Evolutionary conservation across 2,888 invertebrate species (phyloP), one percentile per base, ranked within the genome.

Genomic region (Barypeithes pellucidus): DNA sequence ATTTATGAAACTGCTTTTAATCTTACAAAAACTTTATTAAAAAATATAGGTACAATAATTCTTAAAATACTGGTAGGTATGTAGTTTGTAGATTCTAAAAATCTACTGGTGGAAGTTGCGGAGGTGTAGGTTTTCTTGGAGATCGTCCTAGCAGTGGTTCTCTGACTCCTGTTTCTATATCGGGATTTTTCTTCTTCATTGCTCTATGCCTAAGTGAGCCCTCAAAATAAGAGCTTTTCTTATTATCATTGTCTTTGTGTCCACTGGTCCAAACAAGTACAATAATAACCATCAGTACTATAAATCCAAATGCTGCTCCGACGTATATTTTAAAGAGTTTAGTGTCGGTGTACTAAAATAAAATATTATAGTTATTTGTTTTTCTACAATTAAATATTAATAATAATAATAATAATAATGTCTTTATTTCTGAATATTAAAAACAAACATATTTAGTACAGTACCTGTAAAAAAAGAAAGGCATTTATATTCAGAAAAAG

Each of bases 311-410:
- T 1, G 79, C 81, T 8, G 80, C 77, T 7, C 78, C 81, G 0
- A 82, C 81, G 70, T 82, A 82, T 14, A 82, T 72, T 74, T 82
- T 81, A 68, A 82, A 82, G 14, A 80, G 70, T 57, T 77, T 78
- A 2, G 81, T 81, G 54, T 81, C 78, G 12, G 80, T 75, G 57
- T 82, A 82, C 82, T 82, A 60, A 52, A 80, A 80, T 72, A 69
- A 43, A 47, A 43, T n/a, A n/a, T n/a, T n/a, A n/a, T n/a, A n/a
- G n/a, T n/a, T n/a, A n/a, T n/a, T n/a, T n/a, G n/a, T n/a, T n/a
- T n/a, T n/a, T n/a, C n/a, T n/a, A n/a, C n/a, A n/a, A n/a, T n/a
- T n/a, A n/a, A n/a, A n/a, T n/a, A n/a, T n/a, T n/a, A n/a, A n/a
- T n/a, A n/a, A n/a, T n/a, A n/a, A n/a, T n/a, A n/a, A n/a, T n/a